Evolutionary conservation across 2,888 invertebrate species (phyloP).

Genomic region (Salticus scenicus): DNA sequence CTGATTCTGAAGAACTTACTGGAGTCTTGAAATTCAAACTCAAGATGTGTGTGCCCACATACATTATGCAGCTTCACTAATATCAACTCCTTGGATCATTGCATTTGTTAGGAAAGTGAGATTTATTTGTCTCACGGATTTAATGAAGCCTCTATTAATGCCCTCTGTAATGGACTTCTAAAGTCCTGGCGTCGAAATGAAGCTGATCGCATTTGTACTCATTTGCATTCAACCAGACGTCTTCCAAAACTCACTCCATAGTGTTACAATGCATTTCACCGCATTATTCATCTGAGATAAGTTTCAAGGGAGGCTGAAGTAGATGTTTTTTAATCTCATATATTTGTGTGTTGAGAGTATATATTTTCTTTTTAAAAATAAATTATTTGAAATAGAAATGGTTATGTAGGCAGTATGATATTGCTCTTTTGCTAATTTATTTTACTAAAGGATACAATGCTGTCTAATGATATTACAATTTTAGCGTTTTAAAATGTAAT

Average conservation of each 20-base stretch:
- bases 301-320: constrained; percentile 9
- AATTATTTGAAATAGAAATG: too few relatives aligned
- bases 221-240: constrained; percentile 52
- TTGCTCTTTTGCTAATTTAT: too few relatives aligned
- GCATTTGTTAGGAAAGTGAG: constrained; percentile 27
- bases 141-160: constrained; percentile 61
- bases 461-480: too few relatives aligned
- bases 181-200: constrained; percentile 31
- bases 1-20: background rate
- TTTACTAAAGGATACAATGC: too few relatives aligned
- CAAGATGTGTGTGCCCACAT: background rate
- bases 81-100: constrained; percentile 33
- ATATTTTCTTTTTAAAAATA: too few relatives aligned
- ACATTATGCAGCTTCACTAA: background rate
- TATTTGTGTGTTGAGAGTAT: too few relatives aligned
- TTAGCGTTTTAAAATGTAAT: too few relatives aligned
- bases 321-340: too few relatives aligned
- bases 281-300: constrained; percentile 13
- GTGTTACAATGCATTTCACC: constrained; percentile 33
- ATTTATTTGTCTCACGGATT: constrained; percentile 51
- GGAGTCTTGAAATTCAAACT: background rate
- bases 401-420: too few relatives aligned
- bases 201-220: constrained; percentile 60
- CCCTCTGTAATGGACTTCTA: constrained; percentile 36
- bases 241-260: constrained; percentile 39